Base-by-base conservation (phyloP, 2,888 invertebrate genomes). In the Corythucha ciliata region DNA sequence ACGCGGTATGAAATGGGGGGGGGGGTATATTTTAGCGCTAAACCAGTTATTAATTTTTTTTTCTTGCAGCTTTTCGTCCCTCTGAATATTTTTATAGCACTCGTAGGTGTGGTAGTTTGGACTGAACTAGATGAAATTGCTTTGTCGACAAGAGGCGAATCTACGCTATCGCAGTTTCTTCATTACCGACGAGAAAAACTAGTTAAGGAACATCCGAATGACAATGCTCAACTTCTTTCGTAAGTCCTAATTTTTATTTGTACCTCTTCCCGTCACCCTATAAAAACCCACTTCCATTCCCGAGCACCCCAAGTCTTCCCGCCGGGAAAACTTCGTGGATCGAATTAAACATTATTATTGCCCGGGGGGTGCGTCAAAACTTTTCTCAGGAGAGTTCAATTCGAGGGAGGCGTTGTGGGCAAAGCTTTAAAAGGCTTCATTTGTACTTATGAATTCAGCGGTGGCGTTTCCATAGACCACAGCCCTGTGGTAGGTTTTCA, bases 51-150 rank as follows among this genome's bases (percentile, higher is more conserved):
- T n/a, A n/a, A n/a, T n/a, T n/a, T n/a, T n/a, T n/a, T n/a, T n/a
- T 49, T 27, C 42, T 67, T 73, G 24, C 72, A 97, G 96, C 77
- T 97, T 6, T 98, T 92, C 69, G 79, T 86, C 33, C 93, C 92
- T 0, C 70, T 98, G 53, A 94, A 96, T 71, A 93, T 98, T 65
- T 94, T 88, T 71, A 81, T 98, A 66, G 91, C 91, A 0, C 72
- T 98, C 60, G 91, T 96, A n/a, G 96, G 96, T 24, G 89, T 96
- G 22, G 93, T 93, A 56, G 87, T 96, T 32, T 98, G 97, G 98
- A 83, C 79, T 12, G 87, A 90, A 62, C 70, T 75, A 44, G 90
- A 97, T 68, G 83, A 86, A 69, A 90, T 96, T 59, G 72, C 74
- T 21, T 75, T 97, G 56, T 80, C 81, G 1, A 71, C 78, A 54